These are phyloP conservation scores for Pithys albifrons DNA, from an alignment of 2,113 vertebrate genomes.

Conservation along the genomic window DNA sequence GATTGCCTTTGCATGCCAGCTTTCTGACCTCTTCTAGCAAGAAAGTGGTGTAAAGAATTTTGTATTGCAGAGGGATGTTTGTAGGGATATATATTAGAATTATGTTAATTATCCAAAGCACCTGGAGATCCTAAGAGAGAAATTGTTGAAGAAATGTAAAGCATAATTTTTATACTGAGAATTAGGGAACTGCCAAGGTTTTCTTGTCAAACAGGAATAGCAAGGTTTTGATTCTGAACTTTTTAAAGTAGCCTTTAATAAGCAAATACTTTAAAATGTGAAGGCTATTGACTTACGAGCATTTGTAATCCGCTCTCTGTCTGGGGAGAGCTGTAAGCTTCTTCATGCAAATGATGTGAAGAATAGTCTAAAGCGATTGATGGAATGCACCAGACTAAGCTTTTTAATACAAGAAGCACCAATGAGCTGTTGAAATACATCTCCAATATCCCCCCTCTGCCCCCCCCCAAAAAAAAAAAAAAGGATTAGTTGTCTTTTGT, in stretches of 20 bases:
- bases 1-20: neutral
- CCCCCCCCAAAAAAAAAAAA: no score
- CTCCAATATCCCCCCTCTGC: neutral
- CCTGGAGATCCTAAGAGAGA: neutral
- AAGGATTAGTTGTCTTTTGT: constrained; percentile 61
- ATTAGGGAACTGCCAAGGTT: constrained; percentile 27
- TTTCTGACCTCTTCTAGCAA: neutral
- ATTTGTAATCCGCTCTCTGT: constrained; percentile 44
- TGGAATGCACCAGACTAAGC: constrained; percentile 40
- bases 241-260: constrained; percentile 49
- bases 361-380: constrained; percentile 38
- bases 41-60: neutral
- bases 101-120: constrained; percentile 28
- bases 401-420: constrained; percentile 15
- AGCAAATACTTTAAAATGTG: constrained; percentile 41
- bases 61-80: neutral
- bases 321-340: constrained; percentile 58
- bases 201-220: constrained; percentile 15
- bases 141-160: constrained; percentile 7
- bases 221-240: constrained; percentile 45
- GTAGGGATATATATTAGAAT: neutral
- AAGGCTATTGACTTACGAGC: constrained; percentile 48
- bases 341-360: constrained; percentile 50
- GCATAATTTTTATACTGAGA: neutral
- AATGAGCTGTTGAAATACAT: constrained; percentile 37